Evolutionary conservation across 2,113 vertebrate genomes (phyloP).

Genomic region (Amia ocellicauda): DNA sequence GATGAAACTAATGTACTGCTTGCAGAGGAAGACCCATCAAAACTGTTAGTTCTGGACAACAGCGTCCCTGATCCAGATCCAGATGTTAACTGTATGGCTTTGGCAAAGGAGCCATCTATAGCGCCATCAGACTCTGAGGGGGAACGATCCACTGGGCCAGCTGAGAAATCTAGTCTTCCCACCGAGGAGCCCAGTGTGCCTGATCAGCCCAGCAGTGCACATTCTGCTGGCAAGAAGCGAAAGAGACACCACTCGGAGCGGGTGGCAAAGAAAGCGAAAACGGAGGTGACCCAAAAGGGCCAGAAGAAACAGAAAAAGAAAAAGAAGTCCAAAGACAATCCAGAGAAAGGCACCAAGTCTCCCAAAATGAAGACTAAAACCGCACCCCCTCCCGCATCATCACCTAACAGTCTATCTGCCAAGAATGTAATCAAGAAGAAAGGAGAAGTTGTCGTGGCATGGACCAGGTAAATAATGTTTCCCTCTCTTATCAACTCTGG

Average conservation of each 20-base stretch:
- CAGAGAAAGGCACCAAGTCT: constrained; percentile 36
- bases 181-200: neutral
- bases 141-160: neutral
- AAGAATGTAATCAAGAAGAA: constrained; percentile 92
- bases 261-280: constrained; percentile 57
- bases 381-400: constrained; percentile 33
- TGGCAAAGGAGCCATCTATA: neutral
- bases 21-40: neutral
- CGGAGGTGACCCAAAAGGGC: constrained; percentile 33
- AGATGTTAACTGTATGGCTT: constrained; percentile 21
- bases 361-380: constrained; percentile 22
- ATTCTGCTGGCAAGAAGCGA: constrained; percentile 42
- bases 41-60: constrained; percentile 16
- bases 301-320: constrained; percentile 37
- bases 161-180: neutral
- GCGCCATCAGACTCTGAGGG: constrained; percentile 7
- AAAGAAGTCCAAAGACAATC: constrained; percentile 29
- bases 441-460: constrained; percentile 85
- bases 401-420: constrained; percentile 77
- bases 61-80: constrained; percentile 13
- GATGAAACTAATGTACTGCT: too few relatives aligned
- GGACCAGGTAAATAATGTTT: constrained; percentile 82
- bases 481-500: neutral
- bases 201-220: neutral
- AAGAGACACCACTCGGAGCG: constrained; percentile 39